Evolutionary conservation across 2,113 vertebrate species (phyloP).

Genomic region (Dolichallabes microphthalmus): DNA sequence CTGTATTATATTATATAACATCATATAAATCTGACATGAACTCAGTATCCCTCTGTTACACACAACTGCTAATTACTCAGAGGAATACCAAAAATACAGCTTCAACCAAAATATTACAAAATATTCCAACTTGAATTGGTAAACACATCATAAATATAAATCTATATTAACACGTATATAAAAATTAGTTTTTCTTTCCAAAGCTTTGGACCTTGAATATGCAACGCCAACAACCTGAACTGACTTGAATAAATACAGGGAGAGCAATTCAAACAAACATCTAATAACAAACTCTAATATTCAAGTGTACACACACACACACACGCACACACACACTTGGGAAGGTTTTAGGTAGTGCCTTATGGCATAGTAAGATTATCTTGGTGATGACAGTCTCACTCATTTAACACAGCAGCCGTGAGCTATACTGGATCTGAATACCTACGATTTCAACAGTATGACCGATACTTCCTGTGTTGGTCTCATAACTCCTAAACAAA

Average conservation of each 20-base stretch:
- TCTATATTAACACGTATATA: background rate
- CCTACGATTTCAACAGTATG: conserved; percentile 3
- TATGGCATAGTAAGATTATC: conserved; percentile 42
- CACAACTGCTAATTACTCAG: too few relatives aligned
- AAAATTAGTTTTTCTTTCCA: background rate
- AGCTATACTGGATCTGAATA: conserved; percentile 10
- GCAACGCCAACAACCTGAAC: background rate
- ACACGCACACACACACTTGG: background rate
- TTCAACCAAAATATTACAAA: background rate
- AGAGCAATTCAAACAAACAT: conserved; percentile 28
- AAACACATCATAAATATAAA: background rate
- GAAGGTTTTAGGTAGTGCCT: conserved; percentile 6
- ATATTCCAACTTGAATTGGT: background rate
- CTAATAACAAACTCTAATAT: conserved; percentile 19
- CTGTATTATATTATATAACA: too few relatives aligned
- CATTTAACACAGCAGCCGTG: conserved; percentile 29
- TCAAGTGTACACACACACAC: background rate
- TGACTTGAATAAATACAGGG: conserved; percentile 1
- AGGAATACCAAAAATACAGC: background rate
- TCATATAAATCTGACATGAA: background rate
- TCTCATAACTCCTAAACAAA: conserved; percentile 17
- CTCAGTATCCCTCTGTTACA: background rate
- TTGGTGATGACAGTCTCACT: conserved; percentile 44
- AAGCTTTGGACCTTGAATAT: background rate
- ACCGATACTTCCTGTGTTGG: background rate